A percentile compares a stretch with the other conserved stretches of the same genome.
Conservation (phyloP, 2,888 invertebrate genomes). For the Bellardia pandia region DNA sequence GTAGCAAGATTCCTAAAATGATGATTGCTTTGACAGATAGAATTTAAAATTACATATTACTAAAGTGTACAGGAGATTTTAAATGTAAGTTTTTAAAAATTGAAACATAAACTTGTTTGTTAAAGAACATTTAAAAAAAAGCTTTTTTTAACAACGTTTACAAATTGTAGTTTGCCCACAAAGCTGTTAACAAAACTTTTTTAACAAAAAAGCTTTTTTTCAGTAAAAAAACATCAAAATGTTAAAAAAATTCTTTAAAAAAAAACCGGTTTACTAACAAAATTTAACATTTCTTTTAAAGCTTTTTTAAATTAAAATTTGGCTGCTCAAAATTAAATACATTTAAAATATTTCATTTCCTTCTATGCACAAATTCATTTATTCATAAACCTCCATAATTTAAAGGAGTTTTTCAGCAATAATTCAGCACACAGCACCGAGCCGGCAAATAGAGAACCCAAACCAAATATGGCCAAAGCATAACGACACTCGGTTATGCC, state of each 20-base stretch:
- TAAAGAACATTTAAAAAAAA: background rate
- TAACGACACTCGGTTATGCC: conserved; percentile 86
- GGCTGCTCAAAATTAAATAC: too few species aligned
- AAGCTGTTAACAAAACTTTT: too few species aligned
- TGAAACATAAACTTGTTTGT: background rate
- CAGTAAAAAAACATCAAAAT: background rate
- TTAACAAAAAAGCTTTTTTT: too few species aligned
- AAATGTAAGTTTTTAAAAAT: too few species aligned
- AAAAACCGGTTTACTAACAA: background rate
- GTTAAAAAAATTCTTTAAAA: background rate
- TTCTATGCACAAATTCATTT: background rate
- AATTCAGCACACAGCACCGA: conserved; percentile 77
- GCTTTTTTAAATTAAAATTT: too few species aligned
- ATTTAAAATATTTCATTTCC: background rate
- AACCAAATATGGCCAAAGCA: conserved; percentile 84
- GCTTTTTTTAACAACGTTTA: background rate
- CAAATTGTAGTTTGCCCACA: too few species aligned
- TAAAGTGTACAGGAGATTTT: too few species aligned
- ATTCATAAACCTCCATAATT: conserved; percentile 25
- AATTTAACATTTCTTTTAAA: too few species aligned
- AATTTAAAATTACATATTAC: too few species aligned
- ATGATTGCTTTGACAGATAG: too few species aligned
- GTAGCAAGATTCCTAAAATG: too few species aligned
- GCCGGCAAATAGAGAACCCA: conserved; percentile 77
- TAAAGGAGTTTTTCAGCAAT: conserved; percentile 41